Conservation (phyloP, 2,797 vertebrate genomes). For the Gila robusta region DNA sequence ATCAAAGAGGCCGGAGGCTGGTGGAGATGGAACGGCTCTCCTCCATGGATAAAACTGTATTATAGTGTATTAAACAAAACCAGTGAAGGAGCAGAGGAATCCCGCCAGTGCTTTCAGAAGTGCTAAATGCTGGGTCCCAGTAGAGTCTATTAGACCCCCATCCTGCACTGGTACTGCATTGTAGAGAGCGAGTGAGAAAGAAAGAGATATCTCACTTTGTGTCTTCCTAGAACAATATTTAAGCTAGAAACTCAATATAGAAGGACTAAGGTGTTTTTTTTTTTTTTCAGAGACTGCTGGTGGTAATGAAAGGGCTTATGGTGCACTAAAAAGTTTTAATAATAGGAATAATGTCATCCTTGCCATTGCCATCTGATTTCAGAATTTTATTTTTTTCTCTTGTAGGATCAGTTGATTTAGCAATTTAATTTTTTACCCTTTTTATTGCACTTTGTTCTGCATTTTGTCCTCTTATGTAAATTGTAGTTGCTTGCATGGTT, state of each 20-base stretch:
- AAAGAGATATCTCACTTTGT: constrained; percentile 37
- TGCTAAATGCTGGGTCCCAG: constrained; percentile 79
- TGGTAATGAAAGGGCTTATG: background rate
- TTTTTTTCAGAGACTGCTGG: background rate
- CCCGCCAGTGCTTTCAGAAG: constrained; percentile 76
- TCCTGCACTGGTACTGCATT: constrained; percentile 56
- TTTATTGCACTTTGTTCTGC: background rate
- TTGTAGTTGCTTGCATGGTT: background rate
- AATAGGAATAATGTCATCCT: background rate
- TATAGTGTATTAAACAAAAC: constrained; percentile 64
- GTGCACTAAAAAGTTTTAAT: background rate
- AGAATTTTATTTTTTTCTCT: background rate
- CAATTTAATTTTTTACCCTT: too few species aligned
- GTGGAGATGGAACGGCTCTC: constrained; percentile 56
- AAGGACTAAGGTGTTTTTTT: background rate
- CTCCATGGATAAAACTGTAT: constrained; percentile 62
- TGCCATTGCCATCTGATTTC: background rate
- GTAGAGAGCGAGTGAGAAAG: constrained; percentile 39
- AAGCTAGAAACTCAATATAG: constrained; percentile 5
- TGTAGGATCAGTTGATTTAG: background rate
- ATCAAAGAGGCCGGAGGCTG: constrained; percentile 71
- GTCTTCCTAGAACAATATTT: constrained; percentile 25
- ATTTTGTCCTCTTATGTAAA: background rate
- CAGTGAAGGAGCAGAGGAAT: constrained; percentile 67
- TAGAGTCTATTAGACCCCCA: constrained; percentile 78